These are phyloP conservation scores for Pristis pectinata DNA, from an alignment of 2,797 vertebrate species.

Conservation along the genomic window DNA sequence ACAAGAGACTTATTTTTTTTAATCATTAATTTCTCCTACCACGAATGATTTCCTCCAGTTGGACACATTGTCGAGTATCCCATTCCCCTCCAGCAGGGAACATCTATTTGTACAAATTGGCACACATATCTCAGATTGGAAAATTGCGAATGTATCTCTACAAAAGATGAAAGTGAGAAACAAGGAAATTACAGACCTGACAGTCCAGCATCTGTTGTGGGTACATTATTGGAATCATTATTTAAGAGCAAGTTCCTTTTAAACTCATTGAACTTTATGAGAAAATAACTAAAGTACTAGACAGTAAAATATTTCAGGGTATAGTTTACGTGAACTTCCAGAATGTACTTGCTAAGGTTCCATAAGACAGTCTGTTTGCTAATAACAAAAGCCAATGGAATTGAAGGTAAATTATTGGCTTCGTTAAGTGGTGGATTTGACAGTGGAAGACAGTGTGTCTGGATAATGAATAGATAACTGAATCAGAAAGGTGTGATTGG, in stretches of 20 bases:
- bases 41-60: background rate
- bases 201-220: background rate
- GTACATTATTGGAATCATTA: background rate
- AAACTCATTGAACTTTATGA: background rate
- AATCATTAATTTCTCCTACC: background rate
- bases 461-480: background rate
- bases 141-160: background rate
- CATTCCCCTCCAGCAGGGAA: background rate
- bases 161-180: background rate
- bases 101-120: background rate
- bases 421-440: background rate
- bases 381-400: background rate
- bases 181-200: background rate
- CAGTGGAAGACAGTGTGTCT: too few relatives aligned
- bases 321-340: background rate
- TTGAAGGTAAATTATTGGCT: background rate
- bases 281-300: background rate
- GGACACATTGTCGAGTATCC: too few relatives aligned
- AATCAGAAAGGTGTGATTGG: background rate
- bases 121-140: background rate
- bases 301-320: background rate
- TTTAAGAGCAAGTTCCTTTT: too few relatives aligned
- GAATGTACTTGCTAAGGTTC: background rate
- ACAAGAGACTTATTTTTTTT: background rate
- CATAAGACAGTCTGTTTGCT: background rate